Base-by-base conservation (phyloP, 2,888 invertebrate species). In the Lottia gigantea region DNA sequence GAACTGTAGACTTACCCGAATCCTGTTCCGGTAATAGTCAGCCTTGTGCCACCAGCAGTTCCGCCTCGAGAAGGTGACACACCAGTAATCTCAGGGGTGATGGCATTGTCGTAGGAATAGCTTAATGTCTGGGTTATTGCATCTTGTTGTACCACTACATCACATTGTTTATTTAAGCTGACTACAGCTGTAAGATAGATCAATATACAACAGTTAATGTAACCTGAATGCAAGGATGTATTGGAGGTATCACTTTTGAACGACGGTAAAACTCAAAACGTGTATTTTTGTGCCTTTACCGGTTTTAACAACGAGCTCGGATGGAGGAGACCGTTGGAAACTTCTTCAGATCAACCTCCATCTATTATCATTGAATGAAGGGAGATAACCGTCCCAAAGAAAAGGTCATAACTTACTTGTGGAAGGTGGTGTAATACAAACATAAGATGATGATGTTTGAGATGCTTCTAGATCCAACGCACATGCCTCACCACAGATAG, bases 11-110 rank as follows among this genome's bases (percentile, higher is more conserved):
- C 79, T 65, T 74, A 86, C 87, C 85, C 82, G 75, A 86, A 87
- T 62, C 84, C 82, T 19, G 80, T 72, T n/a, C 87, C 87, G 7
- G 81, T 71, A 40, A 87, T 81, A 12, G 86, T 86, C n/a, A 85
- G 31, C 1, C 76, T 72, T 7, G 82, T 80, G 7, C 85, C 86
- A 14, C 86, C 86, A 3, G 80, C 85, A 2, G 87, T 86, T 0
- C 86, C 87, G 3, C 85, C 85, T 14, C 84, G 67, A 0, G 71
- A n/a, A 3, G 86, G 87, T 4, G 67, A 71, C 31, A 86, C 84
- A n/a, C 70, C 67, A 0, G 80, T 76, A 15, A 87, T 78, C 12
- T 69, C 74, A 1, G 86, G 82, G 0, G 85, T 86, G 25, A 79
- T 63, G 23, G 74, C 47, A 1, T 76, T 68, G 55, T 80, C 76